Base-by-base conservation (phyloP, 2,113 vertebrate genomes). In the Orthonyx spaldingii region DNA sequence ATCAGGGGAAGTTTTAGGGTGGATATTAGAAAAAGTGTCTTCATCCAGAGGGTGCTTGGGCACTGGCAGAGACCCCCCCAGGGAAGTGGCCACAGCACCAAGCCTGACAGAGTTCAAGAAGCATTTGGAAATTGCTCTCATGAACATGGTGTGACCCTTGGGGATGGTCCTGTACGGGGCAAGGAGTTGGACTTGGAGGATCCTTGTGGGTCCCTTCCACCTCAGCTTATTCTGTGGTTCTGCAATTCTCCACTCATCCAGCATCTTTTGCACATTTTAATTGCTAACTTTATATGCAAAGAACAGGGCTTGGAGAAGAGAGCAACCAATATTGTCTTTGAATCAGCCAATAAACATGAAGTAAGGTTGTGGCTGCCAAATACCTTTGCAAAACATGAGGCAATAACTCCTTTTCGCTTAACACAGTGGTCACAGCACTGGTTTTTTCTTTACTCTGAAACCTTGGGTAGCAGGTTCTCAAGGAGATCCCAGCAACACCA, bases 41-140 rank as follows among this genome's bases (percentile, higher is more conserved):
- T 75, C 24, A 0, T 2, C 42, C 50, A 65, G 30, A 75, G 5
- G 70, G 20, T 41, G 30, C 0, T 0, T 85, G 35, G 5, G 20
- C 70, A 30, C 20, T 30, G 50, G 28, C 41, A 65, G 5, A 35
- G 41, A 30, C n/a, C 8, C 57, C 60, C 35, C 10, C 5, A n/a
- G 20, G 4, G 24, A 1, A 65, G 42, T 1, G 19, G 1, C 42
- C 70, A 65, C 20, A 57, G 52, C 30, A 6, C 7, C 32, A n/a
- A 57, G 13, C 42, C 52, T 32, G 35, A 35, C 20, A 42, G n/a
- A 47, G 35, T 2, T 32, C 21, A 50, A 32, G 35, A 75, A 42
- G 20, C 4, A 2, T 32, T 76, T 32, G 44, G 16, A 35, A 20
- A 66, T 3, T 14, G 10, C 23, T 20, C 52, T 66, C 3, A 3